These are phyloP conservation scores for Heliconius aoede DNA, from an alignment of 2,888 invertebrate species.

Conservation along the genomic window DNA sequence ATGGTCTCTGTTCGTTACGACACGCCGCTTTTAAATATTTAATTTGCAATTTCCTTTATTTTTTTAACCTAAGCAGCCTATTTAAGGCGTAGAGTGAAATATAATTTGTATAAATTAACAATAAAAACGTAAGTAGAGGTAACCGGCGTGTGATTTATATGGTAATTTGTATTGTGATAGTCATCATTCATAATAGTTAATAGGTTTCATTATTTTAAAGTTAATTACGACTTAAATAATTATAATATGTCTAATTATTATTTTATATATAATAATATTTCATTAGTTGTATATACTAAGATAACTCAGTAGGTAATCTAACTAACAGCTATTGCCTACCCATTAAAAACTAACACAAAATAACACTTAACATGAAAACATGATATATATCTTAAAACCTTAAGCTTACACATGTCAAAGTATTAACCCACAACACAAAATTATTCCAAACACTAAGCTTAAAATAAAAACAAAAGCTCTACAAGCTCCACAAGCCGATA, in stretches of 20 bases:
- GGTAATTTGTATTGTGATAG: slow-evolving; percentile 32
- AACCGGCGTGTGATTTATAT: slow-evolving; percentile 49
- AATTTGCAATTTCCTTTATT: slow-evolving; percentile 80
- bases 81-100: slow-evolving; percentile 52
- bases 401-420: background rate
- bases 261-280: background rate
- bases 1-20: slow-evolving; percentile 76
- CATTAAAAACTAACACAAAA: background rate
- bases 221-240: slow-evolving; percentile 8
- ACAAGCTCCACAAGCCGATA: slow-evolving; percentile 57
- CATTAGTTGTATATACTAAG: background rate
- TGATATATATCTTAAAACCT: background rate
- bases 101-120: slow-evolving; percentile 70
- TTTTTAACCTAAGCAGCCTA: slow-evolving; percentile 52
- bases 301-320: background rate
- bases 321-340: background rate
- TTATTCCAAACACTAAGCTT: slow-evolving; percentile 26
- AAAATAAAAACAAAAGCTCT: slow-evolving; percentile 54
- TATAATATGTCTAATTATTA: background rate
- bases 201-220: slow-evolving; percentile 19
- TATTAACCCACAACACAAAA: slow-evolving; percentile 10
- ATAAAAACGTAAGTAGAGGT: slow-evolving; percentile 54
- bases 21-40: slow-evolving; percentile 80
- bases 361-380: background rate
- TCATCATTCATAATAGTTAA: slow-evolving; percentile 31